Conservation (phyloP, 2,888 invertebrate genomes). For the Lepidochrysops patricia region DNA sequence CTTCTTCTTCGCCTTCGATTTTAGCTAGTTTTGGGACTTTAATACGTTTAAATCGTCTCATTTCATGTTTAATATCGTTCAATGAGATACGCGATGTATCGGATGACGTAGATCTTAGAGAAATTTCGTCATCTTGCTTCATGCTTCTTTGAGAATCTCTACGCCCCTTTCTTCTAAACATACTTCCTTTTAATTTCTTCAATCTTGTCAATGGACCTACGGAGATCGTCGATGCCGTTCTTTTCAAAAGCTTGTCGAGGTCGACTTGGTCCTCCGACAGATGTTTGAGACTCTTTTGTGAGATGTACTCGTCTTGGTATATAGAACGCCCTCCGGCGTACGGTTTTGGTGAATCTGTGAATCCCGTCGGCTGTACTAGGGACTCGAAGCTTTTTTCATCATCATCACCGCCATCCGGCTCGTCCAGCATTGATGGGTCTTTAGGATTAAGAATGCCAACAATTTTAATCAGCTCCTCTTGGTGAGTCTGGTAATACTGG, state of each 20-base stretch:
- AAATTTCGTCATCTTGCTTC: slow-evolving; percentile 67
- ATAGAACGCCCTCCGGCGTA: slow-evolving; percentile 51
- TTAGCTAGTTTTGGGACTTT: slow-evolving; percentile 56
- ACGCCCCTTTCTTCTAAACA: slow-evolving; percentile 42
- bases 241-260: slow-evolving; percentile 66
- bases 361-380: slow-evolving; percentile 34
- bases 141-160: slow-evolving; percentile 68
- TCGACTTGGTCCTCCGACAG: slow-evolving; percentile 61
- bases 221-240: slow-evolving; percentile 54
- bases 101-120: slow-evolving; percentile 67
- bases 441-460: slow-evolving; percentile 55
- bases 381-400: slow-evolving; percentile 48
- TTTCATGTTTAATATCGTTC: slow-evolving; percentile 54
- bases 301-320: slow-evolving; percentile 53
- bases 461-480: slow-evolving; percentile 55
- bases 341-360: slow-evolving; percentile 34
- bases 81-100: slow-evolving; percentile 63
- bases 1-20: slow-evolving; percentile 51
- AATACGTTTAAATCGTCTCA: slow-evolving; percentile 56
- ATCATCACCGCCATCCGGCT: slow-evolving; percentile 49
- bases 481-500: slow-evolving; percentile 56
- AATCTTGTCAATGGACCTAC: slow-evolving; percentile 70
- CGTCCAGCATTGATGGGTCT: slow-evolving; percentile 49
- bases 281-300: slow-evolving; percentile 51
- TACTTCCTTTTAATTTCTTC: slow-evolving; percentile 76